A percentile compares a stretch with the other conserved stretches of the same genome.
phyloP scores from a whole-genome alignment of 2,888 invertebrate species.

The Octonoba sinensis region DNA sequence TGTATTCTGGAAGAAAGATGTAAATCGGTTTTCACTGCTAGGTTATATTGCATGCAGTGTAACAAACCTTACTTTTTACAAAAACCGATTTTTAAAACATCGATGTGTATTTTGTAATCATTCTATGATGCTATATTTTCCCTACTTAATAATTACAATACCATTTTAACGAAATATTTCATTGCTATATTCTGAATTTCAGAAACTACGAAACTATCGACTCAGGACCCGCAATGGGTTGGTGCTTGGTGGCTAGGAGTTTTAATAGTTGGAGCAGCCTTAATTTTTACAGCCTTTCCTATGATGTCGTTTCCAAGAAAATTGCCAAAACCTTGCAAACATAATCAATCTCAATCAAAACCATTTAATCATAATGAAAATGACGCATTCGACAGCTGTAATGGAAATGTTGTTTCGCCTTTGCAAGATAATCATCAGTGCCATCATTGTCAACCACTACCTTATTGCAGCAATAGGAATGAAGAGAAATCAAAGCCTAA shows the following conservation, averaged over 20 bases:
- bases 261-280: conserved; percentile 83
- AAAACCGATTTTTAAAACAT: too few species aligned
- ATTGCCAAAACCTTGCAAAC: conserved; percentile 72
- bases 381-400: conserved; percentile 7
- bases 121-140: too few species aligned
- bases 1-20: too few species aligned
- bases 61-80: too few species aligned
- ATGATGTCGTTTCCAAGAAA: conserved; percentile 93
- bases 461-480: neutral
- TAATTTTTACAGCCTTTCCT: conserved; percentile 85
- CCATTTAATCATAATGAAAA: conserved; percentile 65
- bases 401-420: neutral
- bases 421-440: neutral
- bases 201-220: conserved; percentile 60
- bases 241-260: conserved; percentile 98
- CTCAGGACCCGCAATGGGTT: conserved; percentile 88
- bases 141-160: too few species aligned
- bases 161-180: too few species aligned
- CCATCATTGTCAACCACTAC: conserved; percentile 25
- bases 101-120: too few species aligned
- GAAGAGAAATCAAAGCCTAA: conserved; percentile 31
- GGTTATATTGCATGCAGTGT: too few species aligned
- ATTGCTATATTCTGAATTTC: neutral
- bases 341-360: conserved; percentile 70
- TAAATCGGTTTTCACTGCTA: too few species aligned